Evolutionary conservation across 2,113 vertebrate species (phyloP).

Genomic region (Dipodomys stephensi): DNA sequence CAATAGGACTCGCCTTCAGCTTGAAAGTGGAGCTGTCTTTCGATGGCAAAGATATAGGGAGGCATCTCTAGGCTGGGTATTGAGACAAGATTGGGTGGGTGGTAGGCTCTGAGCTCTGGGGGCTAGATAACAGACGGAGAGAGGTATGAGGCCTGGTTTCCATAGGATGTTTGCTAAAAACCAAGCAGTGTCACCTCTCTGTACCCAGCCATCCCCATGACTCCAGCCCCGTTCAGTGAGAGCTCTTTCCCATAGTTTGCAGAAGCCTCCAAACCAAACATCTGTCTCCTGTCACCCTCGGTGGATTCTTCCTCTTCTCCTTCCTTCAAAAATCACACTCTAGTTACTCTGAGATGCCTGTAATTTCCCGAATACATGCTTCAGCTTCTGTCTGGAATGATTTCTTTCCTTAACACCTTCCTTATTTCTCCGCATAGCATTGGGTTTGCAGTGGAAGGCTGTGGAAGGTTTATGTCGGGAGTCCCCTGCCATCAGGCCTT

Average conservation of each 20-base stretch:
- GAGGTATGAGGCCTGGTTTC: background rate
- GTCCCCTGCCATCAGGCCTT: background rate
- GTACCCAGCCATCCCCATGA: background rate
- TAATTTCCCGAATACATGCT: background rate
- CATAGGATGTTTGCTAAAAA: background rate
- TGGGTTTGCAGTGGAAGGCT: too few relatives aligned
- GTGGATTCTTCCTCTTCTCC: too few relatives aligned
- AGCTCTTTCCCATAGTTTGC: background rate
- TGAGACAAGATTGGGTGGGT: background rate
- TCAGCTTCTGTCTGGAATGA: background rate
- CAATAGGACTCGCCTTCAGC: background rate
- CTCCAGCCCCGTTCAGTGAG: background rate
- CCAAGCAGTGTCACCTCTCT: background rate
- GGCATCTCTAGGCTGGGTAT: background rate
- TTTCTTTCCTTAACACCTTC: background rate
- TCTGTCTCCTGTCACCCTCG: background rate
- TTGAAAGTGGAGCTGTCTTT: background rate
- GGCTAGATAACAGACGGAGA: background rate
- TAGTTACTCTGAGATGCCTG: background rate
- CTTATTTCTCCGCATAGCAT: background rate
- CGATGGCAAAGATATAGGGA: too few relatives aligned
- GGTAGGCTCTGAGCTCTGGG: background rate
- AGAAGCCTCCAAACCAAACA: background rate
- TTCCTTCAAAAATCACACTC: background rate
- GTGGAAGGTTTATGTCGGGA: background rate